Conservation (phyloP, 2,888 invertebrate species). For the Ischnus inquisitorius region DNA sequence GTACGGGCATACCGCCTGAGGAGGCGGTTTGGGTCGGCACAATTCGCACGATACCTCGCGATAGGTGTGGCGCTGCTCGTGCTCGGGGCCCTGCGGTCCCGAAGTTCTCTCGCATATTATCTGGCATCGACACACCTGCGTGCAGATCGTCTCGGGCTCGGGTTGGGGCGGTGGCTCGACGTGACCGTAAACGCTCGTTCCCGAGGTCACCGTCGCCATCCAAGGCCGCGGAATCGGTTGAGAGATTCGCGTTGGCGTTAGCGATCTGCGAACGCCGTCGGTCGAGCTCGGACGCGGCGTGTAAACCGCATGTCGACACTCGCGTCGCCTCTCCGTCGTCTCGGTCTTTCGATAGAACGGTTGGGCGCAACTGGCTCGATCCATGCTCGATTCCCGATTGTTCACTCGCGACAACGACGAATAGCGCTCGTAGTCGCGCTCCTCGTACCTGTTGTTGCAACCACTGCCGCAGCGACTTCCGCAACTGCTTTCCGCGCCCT, state of each 20-base stretch:
- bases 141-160: constrained; percentile 71
- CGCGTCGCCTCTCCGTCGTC: constrained; percentile 74
- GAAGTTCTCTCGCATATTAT: constrained; percentile 73
- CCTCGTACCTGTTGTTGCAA: constrained; percentile 62
- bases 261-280: constrained; percentile 81
- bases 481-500: constrained; percentile 71
- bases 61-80: constrained; percentile 69
- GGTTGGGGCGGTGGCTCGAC: constrained; percentile 73
- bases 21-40: constrained; percentile 62
- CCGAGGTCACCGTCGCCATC: constrained; percentile 82
- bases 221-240: constrained; percentile 83
- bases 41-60: constrained; percentile 71
- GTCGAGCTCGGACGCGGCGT: constrained; percentile 79
- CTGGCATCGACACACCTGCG: constrained; percentile 72
- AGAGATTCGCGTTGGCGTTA: constrained; percentile 83
- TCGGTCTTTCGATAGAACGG: constrained; percentile 80
- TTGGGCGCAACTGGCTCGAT: constrained; percentile 80
- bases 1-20: constrained; percentile 44
- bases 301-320: constrained; percentile 69
- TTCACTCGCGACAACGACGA: constrained; percentile 55
- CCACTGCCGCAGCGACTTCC: constrained; percentile 65
- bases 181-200: constrained; percentile 79
- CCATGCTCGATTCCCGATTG: constrained; percentile 75
- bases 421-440: constrained; percentile 63
- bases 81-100: constrained; percentile 67